Percentiles rank a stretch among this genome's conserved stretches.
Evolutionary conservation across 2,888 invertebrate species (phyloP).

Genomic region (Junonia oenone): DNA sequence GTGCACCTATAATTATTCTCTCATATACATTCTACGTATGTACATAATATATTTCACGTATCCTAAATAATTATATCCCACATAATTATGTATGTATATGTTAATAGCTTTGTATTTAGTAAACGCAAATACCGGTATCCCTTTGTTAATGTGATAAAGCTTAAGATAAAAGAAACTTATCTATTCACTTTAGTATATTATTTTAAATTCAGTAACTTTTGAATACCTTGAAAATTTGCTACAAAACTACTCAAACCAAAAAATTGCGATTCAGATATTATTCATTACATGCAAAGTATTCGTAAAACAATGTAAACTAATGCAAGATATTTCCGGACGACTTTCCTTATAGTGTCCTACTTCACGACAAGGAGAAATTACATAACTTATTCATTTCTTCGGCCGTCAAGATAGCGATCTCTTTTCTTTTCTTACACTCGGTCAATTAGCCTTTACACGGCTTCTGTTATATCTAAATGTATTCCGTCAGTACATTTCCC

Average conservation of each 20-base stretch:
- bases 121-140: no score
- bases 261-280: neutral
- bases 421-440: constrained; percentile 9
- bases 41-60: no score
- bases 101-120: no score
- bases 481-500: constrained; percentile 6
- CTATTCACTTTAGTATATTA: no score
- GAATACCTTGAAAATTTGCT: no score
- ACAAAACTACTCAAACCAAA: neutral
- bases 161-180: no score
- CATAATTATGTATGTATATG: no score
- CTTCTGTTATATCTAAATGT: constrained; percentile 6
- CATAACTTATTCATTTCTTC: constrained; percentile 11
- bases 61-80: no score
- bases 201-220: no score
- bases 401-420: constrained; percentile 8
- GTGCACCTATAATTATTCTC: no score
- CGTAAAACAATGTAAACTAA: constrained; percentile 1
- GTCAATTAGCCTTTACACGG: constrained; percentile 10
- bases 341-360: neutral
- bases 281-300: constrained; percentile 1
- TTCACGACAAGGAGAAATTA: constrained; percentile 8
- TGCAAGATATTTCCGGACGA: neutral
- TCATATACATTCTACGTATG: no score
- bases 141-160: no score